A percentile compares a stretch with the other conserved stretches of the same genome.
These are phyloP conservation scores for Gymnopithys bicolor DNA, from an alignment of 2,797 vertebrate genomes.

Conservation along the genomic window DNA sequence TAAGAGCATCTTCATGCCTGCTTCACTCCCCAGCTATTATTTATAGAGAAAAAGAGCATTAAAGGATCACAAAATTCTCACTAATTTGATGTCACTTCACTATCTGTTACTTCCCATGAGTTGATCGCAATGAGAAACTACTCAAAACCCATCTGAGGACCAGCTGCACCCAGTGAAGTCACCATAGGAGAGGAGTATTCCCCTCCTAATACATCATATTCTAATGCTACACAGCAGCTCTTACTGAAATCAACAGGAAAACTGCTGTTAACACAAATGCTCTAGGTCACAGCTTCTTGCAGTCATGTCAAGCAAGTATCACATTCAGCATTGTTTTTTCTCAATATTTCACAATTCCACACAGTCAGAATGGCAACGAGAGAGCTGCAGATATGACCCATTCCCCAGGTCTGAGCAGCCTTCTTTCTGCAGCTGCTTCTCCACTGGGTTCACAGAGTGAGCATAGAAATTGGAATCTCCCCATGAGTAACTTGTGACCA, in stretches of 20 bases:
- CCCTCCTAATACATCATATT: neutral
- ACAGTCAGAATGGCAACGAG: neutral
- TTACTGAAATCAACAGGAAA: neutral
- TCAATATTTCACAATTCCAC: neutral
- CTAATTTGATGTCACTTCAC: conserved; percentile 29
- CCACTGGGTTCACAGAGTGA: neutral
- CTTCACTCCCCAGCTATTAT: neutral
- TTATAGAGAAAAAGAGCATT: neutral
- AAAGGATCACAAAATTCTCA: conserved; percentile 7
- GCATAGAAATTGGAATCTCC: neutral
- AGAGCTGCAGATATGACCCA: neutral
- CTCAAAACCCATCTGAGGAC: conserved; percentile 35
- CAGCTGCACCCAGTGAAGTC: conserved; percentile 31
- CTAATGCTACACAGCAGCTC: neutral
- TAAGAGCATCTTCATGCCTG: neutral
- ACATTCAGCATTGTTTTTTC: neutral
- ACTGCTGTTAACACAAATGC: neutral
- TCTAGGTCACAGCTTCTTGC: neutral
- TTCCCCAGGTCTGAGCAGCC: neutral
- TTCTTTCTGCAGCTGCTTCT: conserved; percentile 37
- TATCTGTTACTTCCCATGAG: conserved; percentile 55
- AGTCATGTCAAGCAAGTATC: neutral
- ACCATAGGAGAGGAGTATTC: neutral
- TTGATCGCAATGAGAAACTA: conserved; percentile 46
- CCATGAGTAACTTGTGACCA: neutral